A percentile compares a stretch with the other conserved stretches of the same genome.
These are phyloP conservation scores for Malacosoma neustria DNA, from an alignment of 2,888 invertebrate genomes.

Conservation along the genomic window DNA sequence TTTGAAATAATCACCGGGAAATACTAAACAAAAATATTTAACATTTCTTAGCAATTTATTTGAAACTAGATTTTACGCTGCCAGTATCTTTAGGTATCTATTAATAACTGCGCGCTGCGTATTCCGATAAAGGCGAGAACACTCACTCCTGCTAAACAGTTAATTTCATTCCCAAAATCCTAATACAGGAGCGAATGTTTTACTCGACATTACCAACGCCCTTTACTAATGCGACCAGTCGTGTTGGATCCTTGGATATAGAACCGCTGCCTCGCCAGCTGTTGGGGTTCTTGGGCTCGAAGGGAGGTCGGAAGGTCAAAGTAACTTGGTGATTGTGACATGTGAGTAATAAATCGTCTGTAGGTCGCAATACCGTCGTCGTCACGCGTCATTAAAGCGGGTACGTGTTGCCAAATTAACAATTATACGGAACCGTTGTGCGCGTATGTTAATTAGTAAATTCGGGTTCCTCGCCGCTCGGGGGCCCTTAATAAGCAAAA, in stretches of 20 bases:
- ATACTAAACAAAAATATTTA: no score
- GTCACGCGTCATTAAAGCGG: conserved; percentile 59
- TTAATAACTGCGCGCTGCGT: background rate
- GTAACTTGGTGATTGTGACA: background rate
- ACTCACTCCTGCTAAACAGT: background rate
- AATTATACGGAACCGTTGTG: conserved; percentile 54
- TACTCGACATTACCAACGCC: background rate
- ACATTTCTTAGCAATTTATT: no score
- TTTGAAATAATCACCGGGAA: no score
- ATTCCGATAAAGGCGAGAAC: background rate
- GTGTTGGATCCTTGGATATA: background rate
- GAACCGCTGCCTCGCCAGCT: background rate
- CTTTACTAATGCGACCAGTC: background rate
- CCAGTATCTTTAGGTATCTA: no score
- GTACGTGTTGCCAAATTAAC: conserved; percentile 68
- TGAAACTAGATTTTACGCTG: no score
- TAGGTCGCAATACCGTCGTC: conserved; percentile 4
- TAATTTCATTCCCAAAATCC: background rate
- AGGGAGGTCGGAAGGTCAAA: background rate
- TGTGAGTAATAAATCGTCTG: background rate
- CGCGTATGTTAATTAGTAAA: conserved; percentile 64
- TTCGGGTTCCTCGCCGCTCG: conserved; percentile 29
- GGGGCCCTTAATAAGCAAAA: conserved; percentile 3
- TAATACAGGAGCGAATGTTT: background rate
- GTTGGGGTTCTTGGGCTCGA: background rate